Evolutionary conservation across 2,797 vertebrate genomes (phyloP).

Genomic region (Phyllotis vaccarum): DNA sequence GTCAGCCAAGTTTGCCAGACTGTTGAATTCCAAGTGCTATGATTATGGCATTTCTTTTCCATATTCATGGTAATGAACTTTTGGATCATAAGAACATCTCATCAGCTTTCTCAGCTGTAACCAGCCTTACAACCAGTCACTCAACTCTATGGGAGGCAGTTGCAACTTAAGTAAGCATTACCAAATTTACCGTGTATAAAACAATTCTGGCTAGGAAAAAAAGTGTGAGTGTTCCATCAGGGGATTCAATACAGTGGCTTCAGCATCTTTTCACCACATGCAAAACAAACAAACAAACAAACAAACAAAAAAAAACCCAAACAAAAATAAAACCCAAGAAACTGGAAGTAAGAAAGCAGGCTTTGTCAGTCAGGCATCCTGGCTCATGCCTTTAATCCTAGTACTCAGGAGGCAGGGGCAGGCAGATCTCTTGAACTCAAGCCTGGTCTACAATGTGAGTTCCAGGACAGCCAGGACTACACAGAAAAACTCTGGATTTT

Average conservation of each 20-base stretch:
- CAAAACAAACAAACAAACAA: background rate
- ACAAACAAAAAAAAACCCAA: no score
- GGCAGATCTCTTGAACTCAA: background rate
- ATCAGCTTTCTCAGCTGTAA: background rate
- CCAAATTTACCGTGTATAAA: background rate
- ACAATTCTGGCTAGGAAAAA: background rate
- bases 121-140: background rate
- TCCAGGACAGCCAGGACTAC: background rate
- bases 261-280: background rate
- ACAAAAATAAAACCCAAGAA: background rate
- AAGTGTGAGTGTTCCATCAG: background rate
- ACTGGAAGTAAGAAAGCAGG: background rate
- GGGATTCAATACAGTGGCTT: background rate
- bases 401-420: background rate
- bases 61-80: background rate
- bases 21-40: background rate
- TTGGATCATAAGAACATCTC: background rate
- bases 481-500: background rate
- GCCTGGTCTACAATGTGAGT: background rate
- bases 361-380: background rate
- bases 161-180: conserved; percentile 22
- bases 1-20: background rate
- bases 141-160: background rate
- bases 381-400: background rate
- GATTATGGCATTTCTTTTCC: background rate